Percentiles rank a stretch among this genome's conserved stretches.
Evolutionary conservation across 2,888 invertebrate species (phyloP).

Genomic region (Rhodophaea formosa): DNA sequence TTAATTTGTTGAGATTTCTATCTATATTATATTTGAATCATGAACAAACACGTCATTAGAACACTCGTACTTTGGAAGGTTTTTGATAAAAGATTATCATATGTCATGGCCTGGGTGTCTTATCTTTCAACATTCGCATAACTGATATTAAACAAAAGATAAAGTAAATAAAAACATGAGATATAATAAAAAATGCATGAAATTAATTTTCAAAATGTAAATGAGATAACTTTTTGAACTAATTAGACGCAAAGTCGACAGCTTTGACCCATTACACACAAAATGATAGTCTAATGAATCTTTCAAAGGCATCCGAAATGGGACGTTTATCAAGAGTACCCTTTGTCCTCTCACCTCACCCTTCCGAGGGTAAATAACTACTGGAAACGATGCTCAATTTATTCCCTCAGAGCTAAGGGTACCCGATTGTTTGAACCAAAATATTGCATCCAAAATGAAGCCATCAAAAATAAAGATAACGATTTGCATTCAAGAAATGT

Average conservation of each 20-base stretch:
- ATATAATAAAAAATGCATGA: conserved; percentile 25
- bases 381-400: conserved; percentile 24
- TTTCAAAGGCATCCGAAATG: conserved; percentile 21
- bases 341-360: conserved; percentile 29
- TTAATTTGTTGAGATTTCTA: neutral
- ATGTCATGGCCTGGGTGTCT: conserved; percentile 4
- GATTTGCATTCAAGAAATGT: conserved; percentile 6
- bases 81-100: conserved; percentile 8
- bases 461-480: conserved; percentile 25
- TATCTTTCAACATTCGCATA: conserved; percentile 5
- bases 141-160: neutral
- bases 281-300: conserved; percentile 23
- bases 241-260: conserved; percentile 11
- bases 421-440: conserved; percentile 5
- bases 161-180: conserved; percentile 15
- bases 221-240: conserved; percentile 9
- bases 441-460: conserved; percentile 3
- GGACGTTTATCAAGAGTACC: conserved; percentile 31
- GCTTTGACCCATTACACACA: conserved; percentile 16
- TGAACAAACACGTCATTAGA: neutral
- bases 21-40: neutral
- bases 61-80: conserved; percentile 4
- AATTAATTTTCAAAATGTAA: conserved; percentile 25
- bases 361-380: conserved; percentile 27
- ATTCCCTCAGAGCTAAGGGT: conserved; percentile 16